Evolutionary conservation across 2,797 vertebrate genomes (phyloP), one percentile per base, ranked within the genome.

Genomic region (Sebastes minor): DNA sequence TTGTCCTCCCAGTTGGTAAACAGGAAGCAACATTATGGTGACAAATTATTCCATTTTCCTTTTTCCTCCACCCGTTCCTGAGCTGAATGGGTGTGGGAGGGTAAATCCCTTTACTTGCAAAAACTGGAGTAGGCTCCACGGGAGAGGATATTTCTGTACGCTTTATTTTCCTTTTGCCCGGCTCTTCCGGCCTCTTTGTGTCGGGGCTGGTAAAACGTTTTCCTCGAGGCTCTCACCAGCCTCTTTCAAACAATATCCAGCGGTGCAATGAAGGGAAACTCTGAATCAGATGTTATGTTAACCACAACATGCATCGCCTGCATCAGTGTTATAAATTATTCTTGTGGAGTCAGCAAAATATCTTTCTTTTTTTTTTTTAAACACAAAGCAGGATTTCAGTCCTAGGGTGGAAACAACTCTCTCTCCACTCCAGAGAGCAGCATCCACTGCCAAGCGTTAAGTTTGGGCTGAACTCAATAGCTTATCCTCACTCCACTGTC

Each of bases 281-380:
- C 87, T 93, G 89, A 91, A 91, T 93, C 92, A 88, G 87, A 94
- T 92, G 88, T 92, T 89, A 88, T 92, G 84, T 87, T 87, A 94
- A 94, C 92, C 90, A 82, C 91, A 92, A 94, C 89, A 92, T 91
- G 88, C 89, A 90, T 91, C 23, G 77, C 84, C 85, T 88, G 87
- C 86, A 92, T 96, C 95, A 90, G 92, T 93, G 94, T 96, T 95
- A 95, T 92, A 96, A 95, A 96, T 91, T 91, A 92, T 96, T 97
- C 96, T 95, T 94, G 91, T 89, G 91, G 94, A 89, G 95, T 97
- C 97, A 97, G 97, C 97, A 96, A 88, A 96, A 95, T 95, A 85
- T 57, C 10, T 71, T 60, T 62, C 81, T 80, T 35, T 60, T 66
- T 84, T 63, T 33, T 80, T 85, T 86, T 81, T 32, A 7, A 80